Evolutionary conservation across 2,888 invertebrate genomes (phyloP).

Genomic region (Phyto melanocephala): DNA sequence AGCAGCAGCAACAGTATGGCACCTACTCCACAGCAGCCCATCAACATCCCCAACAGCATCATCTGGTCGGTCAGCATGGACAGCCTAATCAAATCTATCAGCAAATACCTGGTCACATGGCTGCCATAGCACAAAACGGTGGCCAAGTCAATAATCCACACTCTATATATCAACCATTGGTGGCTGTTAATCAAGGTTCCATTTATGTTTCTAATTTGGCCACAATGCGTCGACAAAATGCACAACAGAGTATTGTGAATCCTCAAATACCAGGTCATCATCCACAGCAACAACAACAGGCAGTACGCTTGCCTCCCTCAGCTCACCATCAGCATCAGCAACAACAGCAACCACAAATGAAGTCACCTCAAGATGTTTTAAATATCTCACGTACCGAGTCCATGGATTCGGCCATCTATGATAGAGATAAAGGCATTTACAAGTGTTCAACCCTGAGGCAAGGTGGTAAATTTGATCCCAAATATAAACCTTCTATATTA

Average conservation of each 20-base stretch:
- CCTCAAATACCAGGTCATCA: constrained; percentile 74
- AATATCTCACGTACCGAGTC: constrained; percentile 73
- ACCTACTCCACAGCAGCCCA: constrained; percentile 72
- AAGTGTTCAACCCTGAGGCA: constrained; percentile 78
- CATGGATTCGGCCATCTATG: constrained; percentile 77
- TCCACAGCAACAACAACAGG: constrained; percentile 68
- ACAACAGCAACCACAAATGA: constrained; percentile 64
- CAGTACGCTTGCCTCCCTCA: constrained; percentile 62
- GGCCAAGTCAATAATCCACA: constrained; percentile 75
- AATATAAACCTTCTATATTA: constrained; percentile 79
- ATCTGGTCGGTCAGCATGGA: constrained; percentile 72
- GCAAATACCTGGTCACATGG: constrained; percentile 77
- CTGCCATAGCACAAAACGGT: constrained; percentile 69
- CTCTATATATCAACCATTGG: constrained; percentile 76
- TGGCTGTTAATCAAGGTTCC: constrained; percentile 74
- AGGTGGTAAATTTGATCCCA: constrained; percentile 79
- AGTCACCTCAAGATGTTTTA: constrained; percentile 71
- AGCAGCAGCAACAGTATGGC: constrained; percentile 76
- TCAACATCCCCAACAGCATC: constrained; percentile 73
- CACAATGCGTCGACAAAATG: constrained; percentile 76
- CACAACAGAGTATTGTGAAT: constrained; percentile 70
- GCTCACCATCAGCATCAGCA: constrained; percentile 67
- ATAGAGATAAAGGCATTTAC: constrained; percentile 79
- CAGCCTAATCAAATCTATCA: constrained; percentile 78
- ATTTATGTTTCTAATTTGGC: constrained; percentile 77